Evolutionary conservation across 2,797 vertebrate genomes (phyloP), one percentile per base, ranked within the genome.

Genomic region (Chiroxiphia lanceolata): DNA sequence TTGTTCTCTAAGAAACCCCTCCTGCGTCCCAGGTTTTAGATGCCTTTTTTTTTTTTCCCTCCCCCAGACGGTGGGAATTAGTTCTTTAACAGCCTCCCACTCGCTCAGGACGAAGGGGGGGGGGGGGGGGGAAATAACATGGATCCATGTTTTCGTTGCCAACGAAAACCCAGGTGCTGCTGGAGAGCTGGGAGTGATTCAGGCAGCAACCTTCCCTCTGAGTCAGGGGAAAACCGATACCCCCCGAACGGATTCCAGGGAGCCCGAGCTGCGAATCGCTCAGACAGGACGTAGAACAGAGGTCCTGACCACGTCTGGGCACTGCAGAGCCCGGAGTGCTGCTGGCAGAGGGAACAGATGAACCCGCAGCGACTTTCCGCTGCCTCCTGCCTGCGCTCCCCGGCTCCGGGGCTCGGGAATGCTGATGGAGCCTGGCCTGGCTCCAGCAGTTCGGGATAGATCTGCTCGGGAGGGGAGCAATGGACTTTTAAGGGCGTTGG

Each of bases 111-210:
- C 71, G 38, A 38, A 85, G 1, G 27, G 15, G 87, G 75, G 78
- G 76, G n/a, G n/a, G n/a, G n/a, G n/a, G n/a, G n/a, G n/a, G n/a
- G n/a, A n/a, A n/a, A n/a, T n/a, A n/a, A n/a, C n/a, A n/a, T n/a
- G n/a, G n/a, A n/a, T n/a, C n/a, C n/a, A n/a, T n/a, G n/a, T n/a
- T n/a, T 68, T 70, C 65, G 38, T 36, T 94, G 94, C 95, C 95
- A 96, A 95, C 27, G 95, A 88, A 97, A 95, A 94, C 71, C 87
- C 96, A 95, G 94, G 95, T 97, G 95, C 91, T 92, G 89, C 80
- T 34, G 89, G 81, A 72, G 15, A 88, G 54, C 34, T 92, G 65
- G 60, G 51, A 21, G 33, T 87, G 75, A 86, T 89, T 94, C 94
- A 91, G 64, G 87, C 87, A 54, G 92, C 84, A 94, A 72, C 61